Evolutionary conservation across 2,797 vertebrate species (phyloP).

Genomic region (Notoglanidium macrostoma): DNA sequence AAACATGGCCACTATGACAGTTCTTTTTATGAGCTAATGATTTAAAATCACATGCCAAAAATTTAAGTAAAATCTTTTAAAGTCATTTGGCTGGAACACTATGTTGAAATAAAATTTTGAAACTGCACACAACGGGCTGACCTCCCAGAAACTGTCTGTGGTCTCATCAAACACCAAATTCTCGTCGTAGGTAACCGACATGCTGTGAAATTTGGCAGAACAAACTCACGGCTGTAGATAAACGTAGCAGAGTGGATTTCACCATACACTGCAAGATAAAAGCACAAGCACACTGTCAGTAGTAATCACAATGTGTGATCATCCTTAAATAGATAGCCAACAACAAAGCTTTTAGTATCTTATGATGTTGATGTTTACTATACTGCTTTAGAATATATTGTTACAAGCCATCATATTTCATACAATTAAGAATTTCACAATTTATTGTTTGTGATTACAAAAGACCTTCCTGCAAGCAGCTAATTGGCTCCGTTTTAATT

Average conservation of each 20-base stretch:
- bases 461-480: background rate
- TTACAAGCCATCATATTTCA: background rate
- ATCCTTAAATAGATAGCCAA: background rate
- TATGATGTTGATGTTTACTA: background rate
- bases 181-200: conserved; percentile 92
- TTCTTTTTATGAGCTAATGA: background rate
- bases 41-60: background rate
- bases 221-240: conserved; percentile 61
- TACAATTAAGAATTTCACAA: background rate
- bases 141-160: conserved; percentile 98
- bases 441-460: background rate
- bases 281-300: background rate
- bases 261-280: conserved; percentile 57
- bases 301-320: background rate
- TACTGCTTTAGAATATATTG: background rate
- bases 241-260: conserved; percentile 51
- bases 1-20: background rate
- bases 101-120: background rate
- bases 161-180: conserved; percentile 81
- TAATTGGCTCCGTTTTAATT: background rate
- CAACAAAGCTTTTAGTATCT: background rate
- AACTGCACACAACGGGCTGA: conserved; percentile 60
- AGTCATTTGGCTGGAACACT: background rate
- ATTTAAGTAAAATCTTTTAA: background rate
- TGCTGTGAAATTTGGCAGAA: conserved; percentile 72